Evolutionary conservation across 2,797 vertebrate species (phyloP), one percentile per base, ranked within the genome.

Genomic region (Tenualosa ilisha): DNA sequence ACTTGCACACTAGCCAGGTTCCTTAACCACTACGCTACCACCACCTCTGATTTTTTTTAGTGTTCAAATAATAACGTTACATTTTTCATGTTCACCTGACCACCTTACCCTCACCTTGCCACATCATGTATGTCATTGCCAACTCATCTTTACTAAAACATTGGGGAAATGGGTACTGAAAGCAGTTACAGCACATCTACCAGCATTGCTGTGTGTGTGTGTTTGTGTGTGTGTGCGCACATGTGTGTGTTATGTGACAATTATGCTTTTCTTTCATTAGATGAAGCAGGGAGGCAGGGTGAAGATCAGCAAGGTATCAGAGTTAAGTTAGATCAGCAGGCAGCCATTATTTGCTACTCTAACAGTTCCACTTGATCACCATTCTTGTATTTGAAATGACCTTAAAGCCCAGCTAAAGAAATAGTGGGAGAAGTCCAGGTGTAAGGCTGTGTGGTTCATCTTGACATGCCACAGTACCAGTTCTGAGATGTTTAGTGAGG

Each of bases 261-360:
- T 53, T 65, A 6, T 20, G 56, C 49, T 68, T 6, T 83, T 17
- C 83, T 6, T 82, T 37, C 40, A 0, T 43, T 84, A 31, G 84
- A 22, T n/a, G 24, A 56, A 50, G 49, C 79, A 81, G 15, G 24
- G 65, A 85, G 61, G 17, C 79, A 81, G 43, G 50, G 22, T 81
- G 63, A 79, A 79, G 72, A 46, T 79, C 40, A 79, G 72, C 72
- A 79, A 79, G 72, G 72, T 79, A 79, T 79, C 40, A 75, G 68
- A 75, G 68, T 15, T 79, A 43, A 79, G 72, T 46, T 40, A 79
- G 72, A 43, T 40, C 31, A 72, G 68, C 68, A 72, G 68, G 37
- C 40, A 46, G 40, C 40, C 40, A 43, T 37, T 22, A 22, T 79
- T 79, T 79, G 65, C 72, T 22, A 43, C n/a, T 43, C 72, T 31